Conservation (phyloP, 2,797 vertebrate species). For the Microctenopoma steveboyesi region DNA sequence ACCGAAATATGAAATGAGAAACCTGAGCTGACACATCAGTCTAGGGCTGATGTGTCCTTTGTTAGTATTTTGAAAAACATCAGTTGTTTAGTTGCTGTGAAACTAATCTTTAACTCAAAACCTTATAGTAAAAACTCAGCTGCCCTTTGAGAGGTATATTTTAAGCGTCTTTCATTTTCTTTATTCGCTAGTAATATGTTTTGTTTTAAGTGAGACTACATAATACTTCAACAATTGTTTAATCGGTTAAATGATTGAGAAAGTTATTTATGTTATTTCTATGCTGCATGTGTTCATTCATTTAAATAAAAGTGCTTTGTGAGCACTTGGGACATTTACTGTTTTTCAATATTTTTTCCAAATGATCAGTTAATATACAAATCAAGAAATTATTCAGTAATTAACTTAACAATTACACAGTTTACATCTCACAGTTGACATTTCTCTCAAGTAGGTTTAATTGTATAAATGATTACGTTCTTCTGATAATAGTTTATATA, state of each 20-base stretch:
- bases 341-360: background rate
- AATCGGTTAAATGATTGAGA: background rate
- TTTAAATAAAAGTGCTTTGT: too few relatives aligned
- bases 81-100: constrained; percentile 11
- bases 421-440: too few relatives aligned
- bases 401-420: background rate
- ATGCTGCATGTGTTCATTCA: too few relatives aligned
- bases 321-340: background rate
- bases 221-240: too few relatives aligned
- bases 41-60: background rate
- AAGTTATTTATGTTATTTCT: too few relatives aligned
- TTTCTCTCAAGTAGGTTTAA: too few relatives aligned
- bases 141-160: too few relatives aligned
- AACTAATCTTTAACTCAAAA: background rate
- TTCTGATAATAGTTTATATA: too few relatives aligned
- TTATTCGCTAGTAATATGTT: background rate
- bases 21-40: background rate
- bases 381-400: background rate
- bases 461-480: too few relatives aligned
- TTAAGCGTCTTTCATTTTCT: too few relatives aligned
- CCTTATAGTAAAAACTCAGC: background rate
- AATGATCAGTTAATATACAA: background rate
- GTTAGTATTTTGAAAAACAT: constrained; percentile 11
- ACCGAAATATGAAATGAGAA: background rate
- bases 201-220: background rate